These are phyloP conservation scores for Forficula auricularia DNA, from an alignment of 1,140 invertebrate species.

Conservation along the genomic window DNA sequence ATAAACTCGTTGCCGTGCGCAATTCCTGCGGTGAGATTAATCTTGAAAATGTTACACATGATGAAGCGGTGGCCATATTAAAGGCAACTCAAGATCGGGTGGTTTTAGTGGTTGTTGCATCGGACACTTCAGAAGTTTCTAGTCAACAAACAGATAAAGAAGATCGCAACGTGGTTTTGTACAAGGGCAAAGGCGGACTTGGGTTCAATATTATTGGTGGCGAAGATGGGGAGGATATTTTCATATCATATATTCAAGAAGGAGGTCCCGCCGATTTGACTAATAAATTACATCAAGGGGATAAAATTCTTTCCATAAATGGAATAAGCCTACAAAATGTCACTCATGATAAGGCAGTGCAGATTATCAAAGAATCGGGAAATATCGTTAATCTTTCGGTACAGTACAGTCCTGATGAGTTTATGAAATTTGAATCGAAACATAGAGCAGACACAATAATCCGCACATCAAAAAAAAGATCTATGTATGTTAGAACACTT, in stretches of 20 bases:
- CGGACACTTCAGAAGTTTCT: conserved; percentile 29
- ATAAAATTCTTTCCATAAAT: conserved; percentile 85
- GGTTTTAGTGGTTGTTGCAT: conserved; percentile 66
- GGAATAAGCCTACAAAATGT: conserved; percentile 71
- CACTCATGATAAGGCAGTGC: conserved; percentile 91
- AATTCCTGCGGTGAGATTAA: conserved; percentile 77
- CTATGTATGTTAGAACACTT: conserved; percentile 83
- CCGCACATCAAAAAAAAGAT: conserved; percentile 79
- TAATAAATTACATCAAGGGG: conserved; percentile 73
- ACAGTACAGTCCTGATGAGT: conserved; percentile 90
- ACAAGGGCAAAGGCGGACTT: conserved; percentile 60
- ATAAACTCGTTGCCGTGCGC: conserved; percentile 83
- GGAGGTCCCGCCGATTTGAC: conserved; percentile 89
- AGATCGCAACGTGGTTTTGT: conserved; percentile 61
- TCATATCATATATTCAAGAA: conserved; percentile 91
- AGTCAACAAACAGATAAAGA: conserved; percentile 39
- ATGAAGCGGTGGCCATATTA: conserved; percentile 89
- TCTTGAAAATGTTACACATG: conserved; percentile 91
- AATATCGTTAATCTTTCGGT: conserved; percentile 82
- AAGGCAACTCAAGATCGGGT: conserved; percentile 88
- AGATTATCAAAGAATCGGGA: conserved; percentile 76
- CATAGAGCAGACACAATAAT: conserved; percentile 79
- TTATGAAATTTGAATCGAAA: conserved; percentile 95
- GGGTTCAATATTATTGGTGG: conserved; percentile 99
- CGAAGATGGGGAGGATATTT: conserved; percentile 96